Percentiles rank a stretch among this genome's conserved stretches.
These are phyloP conservation scores for Barnardius zonarius DNA, from an alignment of 2,113 vertebrate species.

Conservation along the genomic window DNA sequence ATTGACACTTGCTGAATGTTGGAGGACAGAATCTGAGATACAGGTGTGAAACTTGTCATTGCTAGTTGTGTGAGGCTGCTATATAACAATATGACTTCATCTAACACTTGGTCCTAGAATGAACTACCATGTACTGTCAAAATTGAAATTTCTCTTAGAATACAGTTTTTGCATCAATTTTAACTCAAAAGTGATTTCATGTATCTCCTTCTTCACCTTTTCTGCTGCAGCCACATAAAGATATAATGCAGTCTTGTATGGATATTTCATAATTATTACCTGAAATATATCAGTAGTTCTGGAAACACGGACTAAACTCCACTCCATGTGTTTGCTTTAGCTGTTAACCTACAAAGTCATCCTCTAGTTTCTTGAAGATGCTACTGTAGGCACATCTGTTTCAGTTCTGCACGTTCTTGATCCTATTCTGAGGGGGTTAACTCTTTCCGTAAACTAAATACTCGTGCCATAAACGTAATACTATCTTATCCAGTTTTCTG, in stretches of 20 bases:
- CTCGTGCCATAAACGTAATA: not conserved
- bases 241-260: not conserved
- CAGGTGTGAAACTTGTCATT: rapidly evolving
- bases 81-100: not conserved
- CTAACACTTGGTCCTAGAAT: not conserved
- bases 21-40: not conserved
- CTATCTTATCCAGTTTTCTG: not conserved
- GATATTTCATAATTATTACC: not conserved
- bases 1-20: not conserved
- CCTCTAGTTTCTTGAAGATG: not conserved
- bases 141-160: not conserved
- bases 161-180: not conserved
- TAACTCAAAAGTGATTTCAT: not conserved
- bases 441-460: not conserved
- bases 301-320: not conserved
- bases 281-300: not conserved
- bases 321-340: not conserved
- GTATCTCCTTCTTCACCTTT: not conserved
- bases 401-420: not conserved
- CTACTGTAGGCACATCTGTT: not conserved
- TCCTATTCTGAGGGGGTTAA: not conserved
- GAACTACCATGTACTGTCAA: not conserved
- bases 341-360: not conserved
- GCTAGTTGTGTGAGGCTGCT: not conserved
- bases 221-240: not conserved